A percentile compares a stretch with the other conserved stretches of the same genome.
These are phyloP conservation scores for Pogona vitticeps DNA, from an alignment of 2,113 vertebrate genomes.

Conservation along the genomic window DNA sequence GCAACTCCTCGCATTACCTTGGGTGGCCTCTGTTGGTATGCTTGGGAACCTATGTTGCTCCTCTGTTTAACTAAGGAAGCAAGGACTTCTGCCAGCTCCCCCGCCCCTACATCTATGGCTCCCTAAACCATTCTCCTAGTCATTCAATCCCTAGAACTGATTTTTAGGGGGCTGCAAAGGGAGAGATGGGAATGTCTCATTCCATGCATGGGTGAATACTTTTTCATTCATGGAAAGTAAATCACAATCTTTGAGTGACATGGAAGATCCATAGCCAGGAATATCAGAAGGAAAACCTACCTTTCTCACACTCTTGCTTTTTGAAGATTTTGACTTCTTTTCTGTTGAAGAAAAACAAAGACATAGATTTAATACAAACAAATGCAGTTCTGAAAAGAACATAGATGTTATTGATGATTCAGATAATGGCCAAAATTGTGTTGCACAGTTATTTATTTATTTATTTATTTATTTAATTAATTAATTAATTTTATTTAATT, in stretches of 20 bases:
- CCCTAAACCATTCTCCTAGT: background rate
- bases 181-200: background rate
- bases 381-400: conserved; percentile 24
- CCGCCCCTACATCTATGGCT: background rate
- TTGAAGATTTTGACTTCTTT: conserved; percentile 81
- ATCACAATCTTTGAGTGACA: background rate
- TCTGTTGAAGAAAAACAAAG: conserved; percentile 72
- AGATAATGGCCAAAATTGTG: background rate
- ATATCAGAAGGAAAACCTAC: conserved; percentile 63
- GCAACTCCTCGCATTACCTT: too few species aligned
- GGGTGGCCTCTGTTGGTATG: too few species aligned
- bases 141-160: background rate
- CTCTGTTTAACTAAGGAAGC: background rate
- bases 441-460: too few species aligned
- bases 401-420: background rate
- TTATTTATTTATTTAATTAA: too few species aligned
- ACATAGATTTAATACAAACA: background rate
- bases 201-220: background rate
- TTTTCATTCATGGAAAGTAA: background rate
- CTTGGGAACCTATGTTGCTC: background rate
- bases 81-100: too few species aligned
- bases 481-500: too few species aligned
- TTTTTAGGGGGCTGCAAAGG: background rate
- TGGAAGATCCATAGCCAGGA: too few species aligned
- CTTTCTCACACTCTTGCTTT: conserved; percentile 79